Conservation (phyloP, 2,113 vertebrate species). For the Chionomys nivalis region DNA sequence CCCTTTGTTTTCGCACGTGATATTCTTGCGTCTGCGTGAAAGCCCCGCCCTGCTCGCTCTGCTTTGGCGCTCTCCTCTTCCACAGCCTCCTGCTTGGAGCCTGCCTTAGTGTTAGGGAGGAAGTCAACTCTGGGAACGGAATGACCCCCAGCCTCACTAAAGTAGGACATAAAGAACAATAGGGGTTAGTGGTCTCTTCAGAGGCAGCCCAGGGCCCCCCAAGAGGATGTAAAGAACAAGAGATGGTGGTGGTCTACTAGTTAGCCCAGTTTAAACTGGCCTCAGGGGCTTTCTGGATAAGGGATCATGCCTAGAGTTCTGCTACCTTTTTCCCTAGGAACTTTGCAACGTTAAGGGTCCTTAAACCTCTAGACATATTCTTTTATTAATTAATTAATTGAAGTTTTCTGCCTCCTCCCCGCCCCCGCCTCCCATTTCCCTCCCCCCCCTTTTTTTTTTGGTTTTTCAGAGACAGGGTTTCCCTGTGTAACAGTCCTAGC, state of each 20-base stretch:
- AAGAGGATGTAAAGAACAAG: background rate
- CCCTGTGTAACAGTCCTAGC: no score
- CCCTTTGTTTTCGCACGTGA: slow-evolving; percentile 40
- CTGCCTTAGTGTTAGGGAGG: background rate
- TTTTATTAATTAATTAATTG: no score
- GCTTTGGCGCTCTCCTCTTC: background rate
- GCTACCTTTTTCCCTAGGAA: background rate
- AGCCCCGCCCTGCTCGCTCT: background rate
- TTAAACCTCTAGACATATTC: background rate
- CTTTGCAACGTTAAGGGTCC: background rate
- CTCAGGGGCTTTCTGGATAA: background rate
- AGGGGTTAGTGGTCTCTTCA: background rate
- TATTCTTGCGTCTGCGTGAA: background rate
- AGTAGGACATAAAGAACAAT: background rate
- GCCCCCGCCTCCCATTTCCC: no score
- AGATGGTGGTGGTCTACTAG: background rate
- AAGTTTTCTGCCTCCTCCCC: no score
- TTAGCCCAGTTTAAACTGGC: background rate
- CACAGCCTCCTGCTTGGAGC: background rate
- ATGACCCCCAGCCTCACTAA: background rate
- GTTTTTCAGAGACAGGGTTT: no score
- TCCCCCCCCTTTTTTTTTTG: no score
- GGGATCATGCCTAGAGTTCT: background rate
- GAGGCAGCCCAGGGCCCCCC: background rate
- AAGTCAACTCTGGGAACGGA: background rate